Percentiles rank a stretch among this genome's conserved stretches.
phyloP scores from a whole-genome alignment of 2,888 invertebrate species.

The Cremastobaeus sp. region DNA sequence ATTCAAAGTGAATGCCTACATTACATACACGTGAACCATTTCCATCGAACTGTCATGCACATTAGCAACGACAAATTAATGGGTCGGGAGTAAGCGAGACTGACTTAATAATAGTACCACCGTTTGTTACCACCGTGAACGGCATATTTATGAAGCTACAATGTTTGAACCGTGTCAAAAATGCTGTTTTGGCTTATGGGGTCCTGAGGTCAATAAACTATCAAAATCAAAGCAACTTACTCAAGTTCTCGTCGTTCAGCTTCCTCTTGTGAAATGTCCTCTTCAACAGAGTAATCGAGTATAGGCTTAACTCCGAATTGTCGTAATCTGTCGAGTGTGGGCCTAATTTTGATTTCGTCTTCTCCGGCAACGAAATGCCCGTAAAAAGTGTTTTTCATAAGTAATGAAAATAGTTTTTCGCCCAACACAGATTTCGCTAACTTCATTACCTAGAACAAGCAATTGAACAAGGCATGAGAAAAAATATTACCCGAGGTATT shows the following conservation, averaged over 20 bases:
- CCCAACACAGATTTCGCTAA: conserved; percentile 87
- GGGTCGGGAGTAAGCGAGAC: background rate
- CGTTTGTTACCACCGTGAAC: background rate
- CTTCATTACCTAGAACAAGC: conserved; percentile 88
- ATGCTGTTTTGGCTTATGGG: background rate
- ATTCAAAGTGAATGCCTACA: too few species aligned
- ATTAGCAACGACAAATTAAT: background rate
- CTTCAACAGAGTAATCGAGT: conserved; percentile 98
- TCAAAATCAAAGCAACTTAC: conserved; percentile 80
- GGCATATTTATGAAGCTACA: conserved; percentile 1
- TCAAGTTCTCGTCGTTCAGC: conserved; percentile 96
- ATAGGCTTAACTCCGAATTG: conserved; percentile 99
- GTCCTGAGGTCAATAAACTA: conserved; percentile 17
- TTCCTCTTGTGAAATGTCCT: conserved; percentile 94
- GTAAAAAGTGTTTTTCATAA: conserved; percentile 98
- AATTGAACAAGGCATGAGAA: background rate
- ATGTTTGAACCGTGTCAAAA: too few species aligned
- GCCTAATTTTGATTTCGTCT: conserved; percentile 91
- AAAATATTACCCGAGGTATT: conserved; percentile 2
- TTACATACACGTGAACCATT: too few species aligned
- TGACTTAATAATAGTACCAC: background rate
- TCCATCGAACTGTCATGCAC: background rate
- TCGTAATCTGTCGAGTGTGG: conserved; percentile 89
- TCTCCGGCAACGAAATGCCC: conserved; percentile 99
- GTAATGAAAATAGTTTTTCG: conserved; percentile 86